These are phyloP conservation scores for Bos taurus DNA, from an alignment of 2,113 vertebrate species.

Conservation along the genomic window DNA sequence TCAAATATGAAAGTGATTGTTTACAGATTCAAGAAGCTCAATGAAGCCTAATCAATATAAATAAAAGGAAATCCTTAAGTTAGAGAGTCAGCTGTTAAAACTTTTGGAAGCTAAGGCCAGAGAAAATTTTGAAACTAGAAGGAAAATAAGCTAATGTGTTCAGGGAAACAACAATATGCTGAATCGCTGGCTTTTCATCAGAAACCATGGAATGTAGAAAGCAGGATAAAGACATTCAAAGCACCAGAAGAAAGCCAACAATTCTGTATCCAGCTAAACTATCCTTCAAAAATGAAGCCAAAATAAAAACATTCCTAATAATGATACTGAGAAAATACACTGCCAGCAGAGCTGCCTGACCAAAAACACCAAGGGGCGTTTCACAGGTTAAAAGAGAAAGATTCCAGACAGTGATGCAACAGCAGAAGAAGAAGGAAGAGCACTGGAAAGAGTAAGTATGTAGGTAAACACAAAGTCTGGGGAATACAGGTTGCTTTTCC, in stretches of 20 bases:
- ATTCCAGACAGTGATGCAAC: neutral
- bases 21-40: neutral
- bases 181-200: neutral
- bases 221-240: neutral
- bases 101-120: neutral
- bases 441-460: rapidly evolving
- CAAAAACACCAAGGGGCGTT: neutral
- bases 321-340: neutral
- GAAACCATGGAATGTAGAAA: neutral
- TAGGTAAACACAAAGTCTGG: neutral
- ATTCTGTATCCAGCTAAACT: neutral
- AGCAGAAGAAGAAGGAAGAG: too few relatives aligned
- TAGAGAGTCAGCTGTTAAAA: neutral
- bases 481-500: neutral
- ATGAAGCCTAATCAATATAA: neutral
- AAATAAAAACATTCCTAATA: neutral
- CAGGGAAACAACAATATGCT: neutral
- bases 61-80: neutral
- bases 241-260: neutral
- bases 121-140: neutral
- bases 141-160: neutral
- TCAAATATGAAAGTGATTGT: neutral
- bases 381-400: neutral
- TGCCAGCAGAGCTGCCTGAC: neutral
- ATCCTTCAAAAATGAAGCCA: neutral